Percentiles rank a stretch among this genome's conserved stretches.
phyloP scores from a whole-genome alignment of 2,113 vertebrate species.

The Xenopus borealis region DNA sequence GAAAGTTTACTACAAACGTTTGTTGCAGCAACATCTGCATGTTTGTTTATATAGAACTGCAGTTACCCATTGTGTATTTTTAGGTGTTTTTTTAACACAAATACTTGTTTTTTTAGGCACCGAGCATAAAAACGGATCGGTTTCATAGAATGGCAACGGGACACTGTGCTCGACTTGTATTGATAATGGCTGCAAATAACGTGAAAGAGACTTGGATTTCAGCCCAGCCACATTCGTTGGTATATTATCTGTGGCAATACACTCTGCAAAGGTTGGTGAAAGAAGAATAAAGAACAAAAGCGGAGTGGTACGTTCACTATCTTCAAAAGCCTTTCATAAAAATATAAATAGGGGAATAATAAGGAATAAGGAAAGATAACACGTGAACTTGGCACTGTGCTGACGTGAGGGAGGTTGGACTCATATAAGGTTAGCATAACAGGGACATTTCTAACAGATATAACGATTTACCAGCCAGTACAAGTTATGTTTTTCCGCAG shows the following conservation, averaged over 20 bases:
- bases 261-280: conserved; percentile 65
- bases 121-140: conserved; percentile 60
- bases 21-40: too few relatives aligned
- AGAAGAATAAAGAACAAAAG: conserved; percentile 82
- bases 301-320: conserved; percentile 73
- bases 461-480: too few relatives aligned
- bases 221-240: conserved; percentile 76
- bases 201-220: conserved; percentile 89
- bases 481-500: too few relatives aligned
- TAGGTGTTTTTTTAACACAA: background rate
- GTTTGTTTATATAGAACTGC: too few relatives aligned
- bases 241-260: conserved; percentile 86
- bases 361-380: too few relatives aligned
- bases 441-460: too few relatives aligned
- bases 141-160: conserved; percentile 81
- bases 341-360: too few relatives aligned
- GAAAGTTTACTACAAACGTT: too few relatives aligned
- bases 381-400: too few relatives aligned
- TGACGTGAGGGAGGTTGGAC: too few relatives aligned
- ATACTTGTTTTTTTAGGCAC: conserved; percentile 40
- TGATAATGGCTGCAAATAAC: conserved; percentile 76
- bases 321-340: background rate
- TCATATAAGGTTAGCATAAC: too few relatives aligned
- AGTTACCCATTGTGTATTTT: too few relatives aligned
- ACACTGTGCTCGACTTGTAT: conserved; percentile 81